These are phyloP conservation scores for Hemiscyllium ocellatum DNA, from an alignment of 2,113 vertebrate genomes.

Conservation along the genomic window DNA sequence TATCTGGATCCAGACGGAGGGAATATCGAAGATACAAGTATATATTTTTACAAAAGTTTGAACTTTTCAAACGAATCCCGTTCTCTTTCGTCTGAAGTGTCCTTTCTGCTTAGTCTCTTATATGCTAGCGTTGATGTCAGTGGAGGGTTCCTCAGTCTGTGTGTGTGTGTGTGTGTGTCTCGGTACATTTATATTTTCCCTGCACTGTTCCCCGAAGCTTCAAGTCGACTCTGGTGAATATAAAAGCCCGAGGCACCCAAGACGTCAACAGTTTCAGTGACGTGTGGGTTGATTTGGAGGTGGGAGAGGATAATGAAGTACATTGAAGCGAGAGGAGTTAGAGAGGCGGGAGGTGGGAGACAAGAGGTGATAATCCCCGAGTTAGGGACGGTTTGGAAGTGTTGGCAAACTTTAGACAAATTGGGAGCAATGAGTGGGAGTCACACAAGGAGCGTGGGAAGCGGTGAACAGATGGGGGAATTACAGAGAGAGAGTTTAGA, in stretches of 20 bases:
- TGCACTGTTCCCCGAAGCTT: background rate
- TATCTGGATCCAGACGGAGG: background rate
- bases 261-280: slow-evolving; percentile 4
- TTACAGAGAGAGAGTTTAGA: background rate
- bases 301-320: background rate
- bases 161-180: no score
- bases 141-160: no score
- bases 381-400: background rate
- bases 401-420: background rate
- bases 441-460: background rate
- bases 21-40: no score
- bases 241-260: background rate
- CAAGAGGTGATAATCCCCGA: background rate
- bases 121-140: background rate
- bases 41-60: background rate
- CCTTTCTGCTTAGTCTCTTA: background rate
- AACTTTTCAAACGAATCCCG: background rate
- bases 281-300: background rate
- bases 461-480: background rate
- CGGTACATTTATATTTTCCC: background rate
- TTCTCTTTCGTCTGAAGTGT: no score
- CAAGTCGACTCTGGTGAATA: background rate
- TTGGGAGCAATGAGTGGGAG: background rate
- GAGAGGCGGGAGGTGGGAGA: background rate
- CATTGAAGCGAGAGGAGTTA: background rate